Evolutionary conservation across 2,113 vertebrate genomes (phyloP), one percentile per base, ranked within the genome.

Genomic region (Mastomys natalensis): DNA sequence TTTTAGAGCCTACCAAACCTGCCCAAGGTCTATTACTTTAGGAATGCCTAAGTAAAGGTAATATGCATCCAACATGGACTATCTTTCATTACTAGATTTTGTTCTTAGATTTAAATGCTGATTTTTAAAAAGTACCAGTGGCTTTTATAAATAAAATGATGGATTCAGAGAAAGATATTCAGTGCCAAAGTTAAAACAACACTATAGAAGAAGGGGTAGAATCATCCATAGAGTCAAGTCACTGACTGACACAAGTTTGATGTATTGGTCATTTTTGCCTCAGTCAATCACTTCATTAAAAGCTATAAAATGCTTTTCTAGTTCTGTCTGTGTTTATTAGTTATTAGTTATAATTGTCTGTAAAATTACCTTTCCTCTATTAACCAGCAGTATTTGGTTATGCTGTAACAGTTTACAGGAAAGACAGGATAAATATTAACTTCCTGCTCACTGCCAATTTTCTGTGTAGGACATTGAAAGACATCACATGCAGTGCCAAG

Each of bases 91-190:
- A 86, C 58, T 76, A 82, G 43, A 48, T 87, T 70, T 87, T 19
- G 62, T 73, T 73, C 22, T 77, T 92, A 89, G 21, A 91, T 40
- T 91, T 70, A 95, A 96, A 1, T 43, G 55, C 37, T 70, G 40
- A 78, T 45, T 96, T 94, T 31, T 48, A 91, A 96, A 64, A 97
- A 77, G 10, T 60, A 90, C 55, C 53, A 81, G 24, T 26, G 60
- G 62, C 37, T 85, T 95, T 95, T 89, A 92, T 58, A 74, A 91
- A 89, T 66, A 91, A 96, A 97, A 96, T 80, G 43, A 16, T 92
- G 19, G 26, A 89, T 48, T 94, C 78, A 94, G 92, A n/a, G 94
- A 55, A 34, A 93, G 62, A 76, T n/a, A 15, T 73, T 94, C 60
- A 77, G 58, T 92, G 70, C 7, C 45, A 85, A 95, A 93, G 58